A percentile compares a stretch with the other conserved stretches of the same genome.
Conservation (phyloP, 2,113 vertebrate genomes). For the Nettapus auritus region DNA sequence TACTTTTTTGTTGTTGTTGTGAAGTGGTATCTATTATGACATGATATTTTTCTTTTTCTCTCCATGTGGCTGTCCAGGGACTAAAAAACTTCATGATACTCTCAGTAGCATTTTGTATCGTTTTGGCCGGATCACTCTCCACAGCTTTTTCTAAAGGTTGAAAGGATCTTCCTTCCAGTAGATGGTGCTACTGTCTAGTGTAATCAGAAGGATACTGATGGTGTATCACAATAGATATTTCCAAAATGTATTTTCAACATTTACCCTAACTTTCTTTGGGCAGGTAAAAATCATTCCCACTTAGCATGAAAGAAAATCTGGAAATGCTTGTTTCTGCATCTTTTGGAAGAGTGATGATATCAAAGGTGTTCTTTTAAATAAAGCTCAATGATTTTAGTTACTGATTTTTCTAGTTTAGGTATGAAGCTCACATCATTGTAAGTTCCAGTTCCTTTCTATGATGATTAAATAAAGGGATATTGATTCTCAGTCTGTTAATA, state of each 20-base stretch:
- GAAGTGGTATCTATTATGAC: neutral
- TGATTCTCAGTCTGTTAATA: neutral
- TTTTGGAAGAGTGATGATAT: neutral
- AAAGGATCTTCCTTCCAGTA: conserved; percentile 46
- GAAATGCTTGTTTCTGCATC: neutral
- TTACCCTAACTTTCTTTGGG: neutral
- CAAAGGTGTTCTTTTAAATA: neutral
- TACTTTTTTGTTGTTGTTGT: neutral
- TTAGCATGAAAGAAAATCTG: neutral
- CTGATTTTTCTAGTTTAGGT: neutral
- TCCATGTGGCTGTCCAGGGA: conserved; percentile 75
- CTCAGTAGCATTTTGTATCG: conserved; percentile 76
- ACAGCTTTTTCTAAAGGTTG: conserved; percentile 85
- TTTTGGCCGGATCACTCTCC: conserved; percentile 82
- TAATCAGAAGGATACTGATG: neutral
- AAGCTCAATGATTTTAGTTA: neutral
- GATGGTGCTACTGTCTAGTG: conserved; percentile 56
- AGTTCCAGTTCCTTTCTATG: neutral
- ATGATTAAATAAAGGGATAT: neutral
- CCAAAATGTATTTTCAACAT: neutral
- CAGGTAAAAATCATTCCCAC: neutral
- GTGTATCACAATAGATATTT: neutral
- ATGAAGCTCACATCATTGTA: neutral
- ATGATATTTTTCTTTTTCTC: neutral
- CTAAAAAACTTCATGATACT: conserved; percentile 80